Conservation (phyloP, 2,113 vertebrate genomes). For the Burhinus bistriatus region DNA sequence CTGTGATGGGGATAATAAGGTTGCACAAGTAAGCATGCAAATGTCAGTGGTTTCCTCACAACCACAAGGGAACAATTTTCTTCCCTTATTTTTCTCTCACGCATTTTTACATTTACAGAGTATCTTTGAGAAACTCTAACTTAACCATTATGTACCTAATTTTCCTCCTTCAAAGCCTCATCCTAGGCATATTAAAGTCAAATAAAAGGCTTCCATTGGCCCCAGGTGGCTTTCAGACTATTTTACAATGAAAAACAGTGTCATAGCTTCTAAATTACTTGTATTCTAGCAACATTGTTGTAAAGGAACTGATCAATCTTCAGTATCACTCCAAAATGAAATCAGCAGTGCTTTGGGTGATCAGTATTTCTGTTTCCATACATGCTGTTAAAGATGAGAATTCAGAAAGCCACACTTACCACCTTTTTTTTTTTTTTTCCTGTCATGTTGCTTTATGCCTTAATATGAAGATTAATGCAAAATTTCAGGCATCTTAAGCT, state of each 20-base stretch:
- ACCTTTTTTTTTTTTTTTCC: neutral
- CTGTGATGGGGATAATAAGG: neutral
- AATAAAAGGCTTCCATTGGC: neutral
- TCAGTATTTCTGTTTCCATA: neutral
- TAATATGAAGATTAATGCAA: neutral
- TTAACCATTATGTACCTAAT: neutral
- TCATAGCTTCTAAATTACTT: neutral
- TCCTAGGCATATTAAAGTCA: neutral
- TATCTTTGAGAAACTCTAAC: neutral
- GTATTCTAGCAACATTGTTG: neutral
- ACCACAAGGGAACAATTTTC: neutral
- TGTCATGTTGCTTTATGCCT: neutral
- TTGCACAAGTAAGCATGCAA: constrained; percentile 20
- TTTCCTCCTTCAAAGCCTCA: neutral
- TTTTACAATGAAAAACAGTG: neutral
- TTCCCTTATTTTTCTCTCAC: constrained; percentile 11
- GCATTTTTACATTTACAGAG: neutral
- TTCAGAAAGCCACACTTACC: neutral
- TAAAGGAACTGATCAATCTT: neutral
- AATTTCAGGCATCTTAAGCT: neutral
- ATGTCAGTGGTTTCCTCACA: constrained; percentile 14
- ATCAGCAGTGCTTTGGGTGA: neutral
- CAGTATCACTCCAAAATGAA: neutral
- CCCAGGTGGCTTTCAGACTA: neutral
- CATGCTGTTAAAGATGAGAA: neutral